phyloP scores from a whole-genome alignment of 2,797 vertebrate species.

The Argya squamiceps region DNA sequence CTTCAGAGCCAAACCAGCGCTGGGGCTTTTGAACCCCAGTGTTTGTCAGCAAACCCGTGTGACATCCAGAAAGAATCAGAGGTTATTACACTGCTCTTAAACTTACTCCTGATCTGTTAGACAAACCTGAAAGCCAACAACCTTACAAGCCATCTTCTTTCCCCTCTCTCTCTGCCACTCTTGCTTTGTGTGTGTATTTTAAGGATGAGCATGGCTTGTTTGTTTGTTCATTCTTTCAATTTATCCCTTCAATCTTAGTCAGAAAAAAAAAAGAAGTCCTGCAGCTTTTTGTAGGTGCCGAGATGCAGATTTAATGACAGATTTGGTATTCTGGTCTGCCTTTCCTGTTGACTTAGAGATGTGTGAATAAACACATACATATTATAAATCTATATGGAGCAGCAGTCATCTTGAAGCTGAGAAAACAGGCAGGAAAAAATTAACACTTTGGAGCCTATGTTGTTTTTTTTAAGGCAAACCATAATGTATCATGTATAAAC shows the following conservation, averaged over 20 bases:
- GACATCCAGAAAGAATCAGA: not conserved
- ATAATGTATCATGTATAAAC: not conserved
- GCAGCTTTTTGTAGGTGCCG: not conserved
- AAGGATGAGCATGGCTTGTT: not conserved
- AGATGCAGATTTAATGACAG: conserved; percentile 21
- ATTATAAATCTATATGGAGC: not conserved
- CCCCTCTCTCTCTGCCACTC: not conserved
- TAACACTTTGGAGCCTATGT: not conserved
- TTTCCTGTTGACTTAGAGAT: not conserved
- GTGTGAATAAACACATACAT: not conserved
- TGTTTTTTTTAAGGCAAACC: not conserved
- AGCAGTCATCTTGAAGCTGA: not conserved
- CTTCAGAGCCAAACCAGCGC: not conserved
- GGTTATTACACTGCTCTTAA: not conserved
- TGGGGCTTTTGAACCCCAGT: not conserved
- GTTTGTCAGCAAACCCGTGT: not conserved
- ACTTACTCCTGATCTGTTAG: not conserved
- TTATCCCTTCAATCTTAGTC: not conserved
- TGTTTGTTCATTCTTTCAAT: not conserved
- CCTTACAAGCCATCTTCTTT: not conserved
- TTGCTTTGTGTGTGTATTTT: not conserved
- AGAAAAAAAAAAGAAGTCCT: not conserved
- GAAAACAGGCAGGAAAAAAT: not conserved
- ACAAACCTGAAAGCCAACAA: not conserved
- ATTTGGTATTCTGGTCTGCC: conserved; percentile 28